Evolutionary conservation across 2,888 invertebrate species (phyloP).

Genomic region (Lamellibrachia satsuma): DNA sequence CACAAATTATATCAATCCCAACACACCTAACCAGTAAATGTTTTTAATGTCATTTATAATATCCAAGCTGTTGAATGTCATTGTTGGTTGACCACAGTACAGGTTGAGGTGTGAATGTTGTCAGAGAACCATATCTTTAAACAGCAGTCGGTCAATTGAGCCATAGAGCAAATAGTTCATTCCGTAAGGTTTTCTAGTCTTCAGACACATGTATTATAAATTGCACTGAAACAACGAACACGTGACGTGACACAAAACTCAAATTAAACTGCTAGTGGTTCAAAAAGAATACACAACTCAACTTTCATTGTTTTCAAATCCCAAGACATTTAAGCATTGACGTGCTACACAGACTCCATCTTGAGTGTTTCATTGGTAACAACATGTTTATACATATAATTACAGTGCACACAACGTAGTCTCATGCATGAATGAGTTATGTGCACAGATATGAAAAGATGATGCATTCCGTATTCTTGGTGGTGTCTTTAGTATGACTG

Average conservation of each 20-base stretch:
- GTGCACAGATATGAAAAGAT: background rate
- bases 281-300: background rate
- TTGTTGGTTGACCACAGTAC: background rate
- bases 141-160: background rate
- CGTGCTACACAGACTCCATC: background rate
- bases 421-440: background rate
- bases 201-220: background rate
- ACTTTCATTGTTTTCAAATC: background rate
- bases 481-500: background rate
- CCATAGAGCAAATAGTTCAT: background rate
- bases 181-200: background rate
- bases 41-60: background rate
- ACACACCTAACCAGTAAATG: background rate
- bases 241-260: background rate
- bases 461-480: background rate
- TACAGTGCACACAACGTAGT: background rate
- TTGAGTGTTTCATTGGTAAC: background rate
- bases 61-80: background rate
- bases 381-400: background rate
- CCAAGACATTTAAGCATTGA: background rate
- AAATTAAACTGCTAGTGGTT: background rate
- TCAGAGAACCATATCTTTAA: background rate
- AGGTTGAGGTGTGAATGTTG: background rate
- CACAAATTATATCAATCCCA: background rate
- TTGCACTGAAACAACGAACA: background rate